Conservation (phyloP, 1,140 invertebrate genomes). For the Helicoverpa armigera region DNA sequence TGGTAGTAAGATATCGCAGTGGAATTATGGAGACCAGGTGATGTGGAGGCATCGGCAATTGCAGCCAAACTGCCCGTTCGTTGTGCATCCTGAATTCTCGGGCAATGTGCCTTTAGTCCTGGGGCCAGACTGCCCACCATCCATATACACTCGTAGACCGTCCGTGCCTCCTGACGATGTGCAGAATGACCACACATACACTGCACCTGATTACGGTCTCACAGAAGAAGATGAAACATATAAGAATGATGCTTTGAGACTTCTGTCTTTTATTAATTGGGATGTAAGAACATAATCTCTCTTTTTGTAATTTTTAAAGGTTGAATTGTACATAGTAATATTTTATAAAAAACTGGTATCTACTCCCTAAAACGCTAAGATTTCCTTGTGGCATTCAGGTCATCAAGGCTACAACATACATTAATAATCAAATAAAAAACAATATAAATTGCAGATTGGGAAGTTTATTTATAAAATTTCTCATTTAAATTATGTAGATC, state of each 20-base stretch:
- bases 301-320: slow-evolving; percentile 34
- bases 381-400: too few relatives aligned
- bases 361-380: not conserved
- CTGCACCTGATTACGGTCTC: slow-evolving; percentile 63
- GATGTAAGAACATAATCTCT: slow-evolving; percentile 82
- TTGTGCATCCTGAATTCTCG: slow-evolving; percentile 88
- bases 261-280: slow-evolving; percentile 89
- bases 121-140: slow-evolving; percentile 60
- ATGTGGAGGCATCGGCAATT: slow-evolving; percentile 88
- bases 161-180: slow-evolving; percentile 47
- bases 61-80: slow-evolving; percentile 91
- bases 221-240: slow-evolving; percentile 84
- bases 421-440: too few relatives aligned
- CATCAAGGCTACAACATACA: too few relatives aligned
- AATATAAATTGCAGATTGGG: too few relatives aligned
- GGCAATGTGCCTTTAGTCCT: slow-evolving; percentile 88
- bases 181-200: slow-evolving; percentile 53
- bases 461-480: not conserved
- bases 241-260: slow-evolving; percentile 84
- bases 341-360: not conserved
- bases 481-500: not conserved
- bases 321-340: slow-evolving; percentile 20
- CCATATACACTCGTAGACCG: slow-evolving; percentile 41
- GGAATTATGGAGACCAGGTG: slow-evolving; percentile 92
- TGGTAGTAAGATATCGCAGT: slow-evolving; percentile 90